Percentiles rank a stretch among this genome's conserved stretches.
Conservation (phyloP, 2,888 invertebrate genomes). For the Cheilosia variabilis region DNA sequence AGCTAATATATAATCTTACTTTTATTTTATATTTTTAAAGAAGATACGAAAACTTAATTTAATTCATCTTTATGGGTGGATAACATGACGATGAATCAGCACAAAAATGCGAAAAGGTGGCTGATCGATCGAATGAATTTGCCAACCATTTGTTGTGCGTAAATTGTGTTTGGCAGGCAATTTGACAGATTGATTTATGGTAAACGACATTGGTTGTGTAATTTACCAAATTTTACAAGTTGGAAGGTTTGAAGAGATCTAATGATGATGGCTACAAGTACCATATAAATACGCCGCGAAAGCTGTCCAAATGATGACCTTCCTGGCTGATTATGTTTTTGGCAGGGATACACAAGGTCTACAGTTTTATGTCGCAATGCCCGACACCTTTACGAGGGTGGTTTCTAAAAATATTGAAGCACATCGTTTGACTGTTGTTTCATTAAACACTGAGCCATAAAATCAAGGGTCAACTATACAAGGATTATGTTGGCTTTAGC, state of each 20-base stretch:
- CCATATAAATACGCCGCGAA: too few species aligned
- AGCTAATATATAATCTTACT: conserved; percentile 38
- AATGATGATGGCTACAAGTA: not conserved
- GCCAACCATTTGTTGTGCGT: conserved; percentile 28
- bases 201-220: not conserved
- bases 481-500: too few species aligned
- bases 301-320: too few species aligned
- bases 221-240: not conserved
- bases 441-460: too few species aligned
- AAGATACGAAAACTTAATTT: conserved; percentile 30
- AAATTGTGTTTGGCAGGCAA: conserved; percentile 18
- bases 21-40: conserved; percentile 16
- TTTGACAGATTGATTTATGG: conserved; percentile 6
- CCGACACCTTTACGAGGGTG: too few species aligned
- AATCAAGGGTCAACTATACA: too few species aligned
- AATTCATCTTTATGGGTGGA: conserved; percentile 31
- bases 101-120: conserved; percentile 15
- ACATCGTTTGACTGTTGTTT: too few species aligned
- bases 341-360: too few species aligned
- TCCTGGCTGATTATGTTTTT: too few species aligned
- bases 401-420: too few species aligned
- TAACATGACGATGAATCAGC: conserved; percentile 45
- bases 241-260: not conserved
- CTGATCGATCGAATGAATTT: conserved; percentile 8
- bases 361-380: too few species aligned